Base-by-base conservation (phyloP, 2,888 invertebrate species). In the Sinelater perroti region DNA sequence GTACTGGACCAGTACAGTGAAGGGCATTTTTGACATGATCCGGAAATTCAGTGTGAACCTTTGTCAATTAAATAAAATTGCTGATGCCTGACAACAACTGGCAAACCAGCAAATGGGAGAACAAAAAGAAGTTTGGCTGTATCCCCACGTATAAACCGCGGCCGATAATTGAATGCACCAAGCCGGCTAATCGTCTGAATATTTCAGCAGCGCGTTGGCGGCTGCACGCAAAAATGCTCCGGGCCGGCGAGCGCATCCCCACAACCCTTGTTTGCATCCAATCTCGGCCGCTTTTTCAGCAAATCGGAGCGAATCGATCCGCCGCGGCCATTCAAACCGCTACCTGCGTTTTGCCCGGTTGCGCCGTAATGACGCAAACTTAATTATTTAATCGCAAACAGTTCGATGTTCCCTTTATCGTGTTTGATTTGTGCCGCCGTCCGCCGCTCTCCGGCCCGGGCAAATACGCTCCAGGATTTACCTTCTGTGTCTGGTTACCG, bases 231-330 rank as follows among this genome's bases (percentile, higher is more conserved):
- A 49, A 49, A 49, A 49, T 21, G n/a, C 4, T 11, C 4, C n/a
- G 8, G 28, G 28, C 24, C 2, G 24, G 14, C 44, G 14, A 4
- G 30, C 44, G 30, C 21, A 35, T 35, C 5, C 11, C 31, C 36
- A 33, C 13, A 26, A 7, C 13, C 2, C 17, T 30, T 49, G 55
- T 33, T 26, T 24, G 44, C 40, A 56, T 50, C 50, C 50, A 30
- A 49, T 44, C 50, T 50, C 50, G 45, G 50, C 50, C 45, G 50
- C 45, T 47, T 55, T 60, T 57, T 40, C 31, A 56, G 54, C 46
- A 56, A 40, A 60, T 56, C 57, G 58, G 61, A 64, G 61, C 56
- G 52, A 44, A 56, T 58, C 59, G 61, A 66, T 62, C 62, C 61
- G 54, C 57, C 2, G 40, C 59, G 47, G 56, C 45, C 36, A 33